Evolutionary conservation across 1,140 invertebrate genomes (phyloP), one percentile per base, ranked within the genome.

Genomic region (Hylaeus volcanicus): DNA sequence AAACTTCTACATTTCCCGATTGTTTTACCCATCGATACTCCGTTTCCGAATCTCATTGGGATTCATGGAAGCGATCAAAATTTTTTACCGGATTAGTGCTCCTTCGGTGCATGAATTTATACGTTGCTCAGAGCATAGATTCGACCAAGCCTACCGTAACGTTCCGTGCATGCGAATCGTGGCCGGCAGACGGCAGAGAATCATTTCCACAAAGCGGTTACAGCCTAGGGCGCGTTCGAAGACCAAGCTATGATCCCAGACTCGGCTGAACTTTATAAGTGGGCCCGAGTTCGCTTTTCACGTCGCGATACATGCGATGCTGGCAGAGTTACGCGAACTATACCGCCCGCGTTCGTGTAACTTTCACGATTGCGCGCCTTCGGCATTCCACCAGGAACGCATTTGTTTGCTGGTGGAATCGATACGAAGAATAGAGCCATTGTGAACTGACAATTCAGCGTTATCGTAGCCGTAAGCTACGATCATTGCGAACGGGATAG

Each of bases 51-150:
- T 9, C 39, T 26, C 55, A 66, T 73, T 74, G 41, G 37, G 64
- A 48, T 82, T 82, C 68, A 41, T 55, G 55, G 26, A 74, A 83
- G 79, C 72, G 81, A 79, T 66, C 43, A 15, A 81, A 70, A 69
- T 53, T 56, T 63, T 48, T 55, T 43, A 8, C n/a, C 41, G 74
- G 48, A 70, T 77, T 61, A 26, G 65, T 69, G 65, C 48, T 43
- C 56, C 26, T 61, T 37, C 12, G 58, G 1, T 55, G 45, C 14
- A 12, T 6, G 37, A 61, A 37, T 58, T 51, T 74, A 73, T 55
- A 53, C 56, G 11, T 39, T 8, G 58, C n/a, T 6, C 1, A 48
- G 8, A 56, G 58, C 68, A 53, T 74, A 82, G 74, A 84, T 83
- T 72, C 60, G 60, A 73, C 60, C 66, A 15, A 61, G 68, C 64